Evolutionary conservation across 2,113 vertebrate genomes (phyloP).

Genomic region (mouse (Mus musculus)): DNA sequence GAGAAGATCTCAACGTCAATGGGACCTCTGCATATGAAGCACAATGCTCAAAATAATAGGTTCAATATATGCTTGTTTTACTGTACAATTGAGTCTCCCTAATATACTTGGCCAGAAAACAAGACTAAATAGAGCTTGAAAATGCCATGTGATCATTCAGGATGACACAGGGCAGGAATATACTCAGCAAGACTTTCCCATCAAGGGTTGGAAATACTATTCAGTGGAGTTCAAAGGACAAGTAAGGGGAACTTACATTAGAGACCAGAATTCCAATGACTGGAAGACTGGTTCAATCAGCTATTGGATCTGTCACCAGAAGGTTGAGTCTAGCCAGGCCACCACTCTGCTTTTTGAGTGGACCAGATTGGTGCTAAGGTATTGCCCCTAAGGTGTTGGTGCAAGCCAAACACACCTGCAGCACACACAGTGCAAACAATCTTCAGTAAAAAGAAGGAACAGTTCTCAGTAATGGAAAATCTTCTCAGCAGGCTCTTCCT

Average conservation of each 20-base stretch:
- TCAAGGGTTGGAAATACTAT: background rate
- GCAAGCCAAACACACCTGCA: background rate
- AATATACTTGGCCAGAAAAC: background rate
- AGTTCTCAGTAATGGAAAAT: background rate
- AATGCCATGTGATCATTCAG: rapidly evolving
- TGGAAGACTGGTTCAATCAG: background rate
- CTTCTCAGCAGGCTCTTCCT: background rate
- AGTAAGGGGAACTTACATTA: background rate
- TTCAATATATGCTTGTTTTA: background rate
- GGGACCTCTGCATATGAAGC: background rate
- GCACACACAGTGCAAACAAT: background rate
- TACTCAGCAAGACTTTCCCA: background rate
- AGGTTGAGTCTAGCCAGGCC: background rate
- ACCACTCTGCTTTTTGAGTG: background rate
- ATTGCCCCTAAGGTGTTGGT: too few species aligned
- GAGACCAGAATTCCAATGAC: background rate
- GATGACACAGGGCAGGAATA: background rate
- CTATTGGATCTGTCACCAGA: background rate
- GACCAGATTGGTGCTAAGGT: background rate
- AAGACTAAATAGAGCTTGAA: background rate
- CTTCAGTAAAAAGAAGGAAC: background rate
- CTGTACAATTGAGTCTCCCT: background rate
- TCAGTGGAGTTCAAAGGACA: background rate
- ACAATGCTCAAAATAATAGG: background rate
- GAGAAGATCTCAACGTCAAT: background rate